phyloP scores from a whole-genome alignment of 1,140 invertebrate genomes.

The Brachionus paranguensis region DNA sequence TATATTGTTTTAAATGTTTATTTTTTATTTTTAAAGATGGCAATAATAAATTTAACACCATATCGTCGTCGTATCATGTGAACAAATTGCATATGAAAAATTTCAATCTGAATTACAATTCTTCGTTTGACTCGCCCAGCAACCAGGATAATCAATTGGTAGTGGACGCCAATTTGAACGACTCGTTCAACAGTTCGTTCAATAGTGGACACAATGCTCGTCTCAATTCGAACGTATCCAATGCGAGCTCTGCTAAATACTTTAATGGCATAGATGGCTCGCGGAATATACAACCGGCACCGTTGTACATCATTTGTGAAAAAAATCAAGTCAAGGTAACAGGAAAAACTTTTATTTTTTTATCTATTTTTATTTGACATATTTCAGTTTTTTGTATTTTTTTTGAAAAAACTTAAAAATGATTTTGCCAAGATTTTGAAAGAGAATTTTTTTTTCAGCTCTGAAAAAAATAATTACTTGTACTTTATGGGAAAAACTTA shows the following conservation, averaged over 20 bases:
- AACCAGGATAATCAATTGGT: not conserved
- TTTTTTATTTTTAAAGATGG: not conserved
- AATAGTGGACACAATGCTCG: not conserved
- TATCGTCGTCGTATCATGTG: not conserved
- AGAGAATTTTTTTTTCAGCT: too few species aligned
- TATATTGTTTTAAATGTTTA: not conserved
- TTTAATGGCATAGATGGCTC: not conserved
- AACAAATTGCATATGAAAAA: constrained; percentile 4
- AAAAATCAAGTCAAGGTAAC: constrained; percentile 26
- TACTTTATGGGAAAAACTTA: too few species aligned
- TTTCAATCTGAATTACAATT: constrained; percentile 2
- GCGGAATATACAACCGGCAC: not conserved
- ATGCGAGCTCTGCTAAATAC: not conserved
- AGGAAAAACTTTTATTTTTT: not conserved
- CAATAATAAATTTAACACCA: not conserved
- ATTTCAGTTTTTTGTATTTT: too few species aligned
- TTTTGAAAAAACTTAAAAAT: too few species aligned
- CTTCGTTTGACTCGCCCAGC: not conserved
- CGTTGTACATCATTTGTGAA: constrained; percentile 37
- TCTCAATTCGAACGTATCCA: not conserved
- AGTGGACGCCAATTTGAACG: not conserved
- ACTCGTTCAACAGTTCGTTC: not conserved
- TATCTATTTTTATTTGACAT: too few species aligned
- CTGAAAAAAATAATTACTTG: too few species aligned
- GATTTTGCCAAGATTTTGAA: too few species aligned